Evolutionary conservation across 2,888 invertebrate genomes (phyloP).

Genomic region (Eumacrocentrus americanus): DNA sequence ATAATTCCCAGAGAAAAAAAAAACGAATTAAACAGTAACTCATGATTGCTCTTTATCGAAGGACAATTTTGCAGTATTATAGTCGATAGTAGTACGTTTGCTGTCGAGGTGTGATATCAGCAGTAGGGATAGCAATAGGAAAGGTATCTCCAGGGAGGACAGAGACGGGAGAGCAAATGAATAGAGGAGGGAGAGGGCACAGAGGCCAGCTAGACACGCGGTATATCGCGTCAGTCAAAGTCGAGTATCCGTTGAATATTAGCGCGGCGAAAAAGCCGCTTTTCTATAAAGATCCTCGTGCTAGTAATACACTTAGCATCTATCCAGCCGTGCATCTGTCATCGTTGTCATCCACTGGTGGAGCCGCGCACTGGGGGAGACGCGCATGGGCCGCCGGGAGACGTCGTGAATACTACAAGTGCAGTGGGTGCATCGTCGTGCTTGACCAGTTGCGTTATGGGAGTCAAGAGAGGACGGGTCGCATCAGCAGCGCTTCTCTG

Average conservation of each 20-base stretch:
- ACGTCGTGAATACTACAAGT: constrained; percentile 38
- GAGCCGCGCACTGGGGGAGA: constrained; percentile 13
- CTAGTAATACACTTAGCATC: neutral
- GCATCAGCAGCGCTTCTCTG: constrained; percentile 1
- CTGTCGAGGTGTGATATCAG: neutral
- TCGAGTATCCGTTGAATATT: constrained; percentile 35
- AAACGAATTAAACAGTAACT: too few species aligned
- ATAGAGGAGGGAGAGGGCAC: constrained; percentile 27
- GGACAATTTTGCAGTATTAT: too few species aligned
- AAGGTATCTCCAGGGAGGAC: constrained; percentile 8
- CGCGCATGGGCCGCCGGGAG: constrained; percentile 19
- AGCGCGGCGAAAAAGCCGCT: constrained; percentile 1
- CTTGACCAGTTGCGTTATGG: constrained; percentile 37
- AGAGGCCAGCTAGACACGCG: constrained; percentile 35
- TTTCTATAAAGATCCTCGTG: neutral
- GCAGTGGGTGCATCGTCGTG: constrained; percentile 46
- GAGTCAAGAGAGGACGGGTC: constrained; percentile 24
- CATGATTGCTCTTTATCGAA: too few species aligned
- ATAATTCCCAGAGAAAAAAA: neutral
- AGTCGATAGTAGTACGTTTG: neutral
- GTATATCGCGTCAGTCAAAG: constrained; percentile 37
- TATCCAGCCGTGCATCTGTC: too few species aligned
- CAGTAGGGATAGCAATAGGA: constrained; percentile 11
- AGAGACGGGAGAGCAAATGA: constrained; percentile 21
- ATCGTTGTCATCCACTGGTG: constrained; percentile 17